Conservation (phyloP, 2,888 invertebrate genomes). For the Perizoma flavofasciatum region DNA sequence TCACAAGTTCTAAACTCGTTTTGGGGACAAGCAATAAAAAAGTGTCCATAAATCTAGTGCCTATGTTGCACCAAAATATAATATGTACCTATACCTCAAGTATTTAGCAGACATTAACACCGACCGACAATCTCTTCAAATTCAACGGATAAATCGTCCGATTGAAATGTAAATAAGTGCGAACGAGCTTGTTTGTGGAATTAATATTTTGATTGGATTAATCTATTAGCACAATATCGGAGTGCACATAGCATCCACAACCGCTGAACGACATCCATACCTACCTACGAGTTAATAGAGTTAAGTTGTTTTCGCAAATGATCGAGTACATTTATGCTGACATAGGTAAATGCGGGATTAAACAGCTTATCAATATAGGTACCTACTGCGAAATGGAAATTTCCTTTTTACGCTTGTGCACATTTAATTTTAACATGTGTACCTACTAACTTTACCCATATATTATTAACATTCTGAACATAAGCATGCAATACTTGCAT, state of each 20-base stretch:
- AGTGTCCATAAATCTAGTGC: no score
- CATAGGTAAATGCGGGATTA: conserved; percentile 25
- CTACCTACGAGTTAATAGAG: conserved; percentile 24
- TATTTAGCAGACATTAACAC: background rate
- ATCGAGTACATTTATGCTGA: conserved; percentile 24
- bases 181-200: conserved; percentile 69
- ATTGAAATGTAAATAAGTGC: conserved; percentile 74
- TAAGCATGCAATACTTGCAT: no score
- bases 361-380: conserved; percentile 28
- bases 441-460: background rate
- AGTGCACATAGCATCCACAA: conserved; percentile 57
- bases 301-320: conserved; percentile 25
- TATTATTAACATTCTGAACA: conserved; percentile 19
- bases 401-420: conserved; percentile 13
- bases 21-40: background rate
- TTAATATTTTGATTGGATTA: conserved; percentile 83
- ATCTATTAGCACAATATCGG: conserved; percentile 77
- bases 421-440: conserved; percentile 16
- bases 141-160: conserved; percentile 64
- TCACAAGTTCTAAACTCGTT: background rate
- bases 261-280: conserved; percentile 30
- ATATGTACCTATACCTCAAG: no score
- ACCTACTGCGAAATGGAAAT: conserved; percentile 17
- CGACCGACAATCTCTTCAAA: conserved; percentile 62
- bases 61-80: no score